Percentiles rank a stretch among this genome's conserved stretches.
These are phyloP conservation scores for Alligator sinensis DNA, from an alignment of 2,113 vertebrate species.

Conservation along the genomic window DNA sequence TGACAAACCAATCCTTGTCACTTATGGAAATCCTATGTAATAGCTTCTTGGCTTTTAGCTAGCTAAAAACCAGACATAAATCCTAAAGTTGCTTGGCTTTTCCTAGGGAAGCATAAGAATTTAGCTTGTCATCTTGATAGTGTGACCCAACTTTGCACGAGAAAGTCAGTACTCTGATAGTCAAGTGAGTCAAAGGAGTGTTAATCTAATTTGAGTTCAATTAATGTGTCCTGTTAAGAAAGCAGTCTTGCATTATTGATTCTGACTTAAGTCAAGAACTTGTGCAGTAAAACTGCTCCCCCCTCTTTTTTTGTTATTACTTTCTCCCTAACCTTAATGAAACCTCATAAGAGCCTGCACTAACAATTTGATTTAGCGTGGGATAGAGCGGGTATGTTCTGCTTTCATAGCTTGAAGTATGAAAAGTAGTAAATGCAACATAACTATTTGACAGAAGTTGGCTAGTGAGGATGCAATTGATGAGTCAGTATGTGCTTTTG, in stretches of 20 bases:
- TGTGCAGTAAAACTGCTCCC: not conserved
- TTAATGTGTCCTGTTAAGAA: not conserved
- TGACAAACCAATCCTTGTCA: not conserved
- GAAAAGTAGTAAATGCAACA: not conserved
- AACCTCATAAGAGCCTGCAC: not conserved
- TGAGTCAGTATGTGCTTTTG: not conserved
- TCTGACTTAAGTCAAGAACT: not conserved
- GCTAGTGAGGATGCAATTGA: not conserved
- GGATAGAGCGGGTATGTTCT: not conserved
- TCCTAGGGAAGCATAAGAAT: not conserved
- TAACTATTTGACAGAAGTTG: not conserved
- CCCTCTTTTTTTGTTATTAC: not conserved
- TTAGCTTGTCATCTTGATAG: not conserved
- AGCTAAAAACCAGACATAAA: not conserved
- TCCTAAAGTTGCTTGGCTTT: not conserved
- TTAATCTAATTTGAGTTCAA: not conserved
- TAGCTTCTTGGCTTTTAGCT: not conserved
- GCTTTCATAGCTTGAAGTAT: not conserved
- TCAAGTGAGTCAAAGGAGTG: not conserved
- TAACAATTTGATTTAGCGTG: fast-evolving
- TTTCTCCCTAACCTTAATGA: not conserved
- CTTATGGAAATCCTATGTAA: not conserved
- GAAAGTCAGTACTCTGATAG: not conserved
- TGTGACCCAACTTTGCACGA: not conserved
- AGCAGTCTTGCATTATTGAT: not conserved